Evolutionary conservation across 2,113 vertebrate species (phyloP).

Genomic region (Acrocephalus arundinaceus): DNA sequence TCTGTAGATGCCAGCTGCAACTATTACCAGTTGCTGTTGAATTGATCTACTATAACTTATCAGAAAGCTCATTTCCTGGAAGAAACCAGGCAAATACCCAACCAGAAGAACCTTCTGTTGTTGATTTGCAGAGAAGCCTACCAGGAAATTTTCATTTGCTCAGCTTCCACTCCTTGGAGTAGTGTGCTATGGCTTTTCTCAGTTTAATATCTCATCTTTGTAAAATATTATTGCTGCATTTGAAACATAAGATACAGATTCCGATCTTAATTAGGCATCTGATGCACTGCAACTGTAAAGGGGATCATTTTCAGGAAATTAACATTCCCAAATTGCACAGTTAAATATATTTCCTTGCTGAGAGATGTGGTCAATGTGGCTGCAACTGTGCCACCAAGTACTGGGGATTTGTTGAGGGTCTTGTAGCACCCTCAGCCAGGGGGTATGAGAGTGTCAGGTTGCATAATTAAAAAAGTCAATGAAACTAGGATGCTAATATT

Average conservation of each 20-base stretch:
- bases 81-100: not conserved
- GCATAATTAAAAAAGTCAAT: not conserved
- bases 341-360: not conserved
- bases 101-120: not conserved
- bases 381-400: not conserved
- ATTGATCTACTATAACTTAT: not conserved
- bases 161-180: not conserved
- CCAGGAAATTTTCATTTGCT: not conserved
- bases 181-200: not conserved
- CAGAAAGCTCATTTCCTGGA: not conserved
- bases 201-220: not conserved
- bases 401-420: not conserved
- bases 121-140: not conserved
- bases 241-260: not conserved
- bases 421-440: not conserved
- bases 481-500: not conserved
- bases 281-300: not conserved
- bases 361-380: not conserved
- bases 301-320: not conserved
- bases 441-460: not conserved
- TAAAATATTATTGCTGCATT: not conserved
- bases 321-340: not conserved
- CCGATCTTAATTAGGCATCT: not conserved
- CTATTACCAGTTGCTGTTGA: not conserved
- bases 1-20: not conserved